phyloP scores from a whole-genome alignment of 2,797 vertebrate genomes.

The Lepilemur septentrionalis region DNA sequence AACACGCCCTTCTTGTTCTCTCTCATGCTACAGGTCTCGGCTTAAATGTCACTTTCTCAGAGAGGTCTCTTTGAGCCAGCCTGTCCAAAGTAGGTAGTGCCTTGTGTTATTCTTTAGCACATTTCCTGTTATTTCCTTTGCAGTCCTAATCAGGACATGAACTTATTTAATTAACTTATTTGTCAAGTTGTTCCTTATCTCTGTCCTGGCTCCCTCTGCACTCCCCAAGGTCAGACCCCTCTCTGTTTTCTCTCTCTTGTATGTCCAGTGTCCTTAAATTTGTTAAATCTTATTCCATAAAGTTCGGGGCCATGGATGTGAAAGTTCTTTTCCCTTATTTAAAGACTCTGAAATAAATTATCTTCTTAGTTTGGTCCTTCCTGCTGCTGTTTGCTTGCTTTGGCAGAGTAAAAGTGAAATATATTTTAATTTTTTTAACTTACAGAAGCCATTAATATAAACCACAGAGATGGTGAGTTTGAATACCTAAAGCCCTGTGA shows the following conservation, averaged over 20 bases:
- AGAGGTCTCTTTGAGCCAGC: not conserved
- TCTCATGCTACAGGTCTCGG: not conserved
- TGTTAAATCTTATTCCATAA: slow-evolving; percentile 9
- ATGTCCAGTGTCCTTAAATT: slow-evolving; percentile 5
- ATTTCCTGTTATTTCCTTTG: slow-evolving; percentile 61
- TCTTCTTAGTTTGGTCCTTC: slow-evolving; percentile 23
- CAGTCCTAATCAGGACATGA: slow-evolving; percentile 34
- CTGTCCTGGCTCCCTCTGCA: not conserved
- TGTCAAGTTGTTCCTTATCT: slow-evolving; percentile 46
- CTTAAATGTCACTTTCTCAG: not conserved
- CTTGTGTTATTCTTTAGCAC: slow-evolving; percentile 39
- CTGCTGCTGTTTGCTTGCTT: slow-evolving; percentile 44
- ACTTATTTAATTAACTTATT: slow-evolving; percentile 50
- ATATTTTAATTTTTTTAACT: not conserved
- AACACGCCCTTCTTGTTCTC: not conserved
- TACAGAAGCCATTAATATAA: slow-evolving; percentile 43
- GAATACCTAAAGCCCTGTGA: slow-evolving; percentile 51
- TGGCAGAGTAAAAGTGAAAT: slow-evolving; percentile 38
- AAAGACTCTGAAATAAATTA: slow-evolving; percentile 52
- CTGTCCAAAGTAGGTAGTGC: not conserved
- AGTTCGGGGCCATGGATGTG: not conserved
- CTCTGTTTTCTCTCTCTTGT: not conserved
- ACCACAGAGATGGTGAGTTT: slow-evolving; percentile 31
- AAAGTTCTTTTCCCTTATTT: not conserved
- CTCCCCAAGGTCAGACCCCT: not conserved